Conservation (phyloP, 1,140 invertebrate genomes). For the Aphaenogaster rudis region DNA sequence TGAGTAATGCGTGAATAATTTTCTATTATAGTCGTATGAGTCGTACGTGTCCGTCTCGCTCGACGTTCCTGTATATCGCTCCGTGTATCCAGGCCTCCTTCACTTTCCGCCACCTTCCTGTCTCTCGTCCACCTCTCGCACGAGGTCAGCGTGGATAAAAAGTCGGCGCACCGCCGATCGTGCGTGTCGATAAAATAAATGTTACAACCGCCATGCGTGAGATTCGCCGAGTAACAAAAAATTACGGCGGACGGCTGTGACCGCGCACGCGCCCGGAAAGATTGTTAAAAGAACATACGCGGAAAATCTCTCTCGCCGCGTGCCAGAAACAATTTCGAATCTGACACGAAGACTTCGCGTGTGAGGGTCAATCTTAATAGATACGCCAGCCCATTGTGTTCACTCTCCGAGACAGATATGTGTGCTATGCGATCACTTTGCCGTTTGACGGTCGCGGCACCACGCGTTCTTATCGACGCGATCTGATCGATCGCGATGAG, state of each 20-base stretch:
- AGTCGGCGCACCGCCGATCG: constrained; percentile 44
- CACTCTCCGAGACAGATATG: constrained; percentile 62
- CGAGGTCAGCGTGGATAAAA: constrained; percentile 66
- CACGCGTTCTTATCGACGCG: constrained; percentile 51
- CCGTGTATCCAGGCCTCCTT: constrained; percentile 1
- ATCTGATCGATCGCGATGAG: constrained; percentile 60
- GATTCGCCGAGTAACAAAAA: constrained; percentile 23
- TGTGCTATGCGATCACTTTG: constrained; percentile 56
- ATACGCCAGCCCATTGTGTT: constrained; percentile 60
- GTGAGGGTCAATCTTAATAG: constrained; percentile 21
- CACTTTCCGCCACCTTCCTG: constrained; percentile 32
- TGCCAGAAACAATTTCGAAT: constrained; percentile 12
- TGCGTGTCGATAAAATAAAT: constrained; percentile 65
- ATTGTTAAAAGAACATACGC: neutral
- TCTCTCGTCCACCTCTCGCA: constrained; percentile 22
- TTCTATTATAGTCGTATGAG: constrained; percentile 65
- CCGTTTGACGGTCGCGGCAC: constrained; percentile 14
- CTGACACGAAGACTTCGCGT: neutral
- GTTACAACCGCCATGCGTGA: constrained; percentile 22
- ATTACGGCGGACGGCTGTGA: neutral
- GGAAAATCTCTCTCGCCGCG: constrained; percentile 24
- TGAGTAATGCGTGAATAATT: constrained; percentile 72
- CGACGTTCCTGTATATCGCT: constrained; percentile 17
- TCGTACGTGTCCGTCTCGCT: constrained; percentile 40
- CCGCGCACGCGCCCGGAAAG: constrained; percentile 2